Base-by-base conservation (phyloP, 1,140 invertebrate species). In the Muscidifurax raptorellus region DNA sequence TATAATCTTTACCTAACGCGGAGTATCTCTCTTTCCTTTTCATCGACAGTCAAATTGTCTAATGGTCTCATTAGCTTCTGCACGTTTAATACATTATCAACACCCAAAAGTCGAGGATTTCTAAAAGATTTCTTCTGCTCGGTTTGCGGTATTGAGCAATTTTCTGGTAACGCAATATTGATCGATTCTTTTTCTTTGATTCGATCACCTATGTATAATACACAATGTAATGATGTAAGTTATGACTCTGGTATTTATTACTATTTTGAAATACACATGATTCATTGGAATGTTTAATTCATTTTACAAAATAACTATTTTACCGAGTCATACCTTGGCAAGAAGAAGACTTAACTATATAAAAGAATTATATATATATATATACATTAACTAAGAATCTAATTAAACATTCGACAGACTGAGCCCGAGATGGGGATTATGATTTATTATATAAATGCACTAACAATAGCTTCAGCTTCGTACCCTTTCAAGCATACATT, bases 11-110 rank as follows among this genome's bases (percentile, higher is more conserved):
- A 91, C 90, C 81, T 86, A 27, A 90, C 69, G 27, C 82, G 30
- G 69, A 91, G 88, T 82, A 90, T 90, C 79, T 86, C 80, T 83
- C 90, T 85, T 86, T 90, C 89, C 59, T 88, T 88, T 40, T 64
- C n/a, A 85, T 87, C 87, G 1, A 88, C 85, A 22, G 25, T 32
- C 12, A 91, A 86, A 86, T 88, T 90, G 27, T 88, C 85, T 7
- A 6, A 4, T 1, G 84, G 86, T 85, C 85, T 90, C 0, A 9
- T 13, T 30, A 77, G 64, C 82, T 80, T 87, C 25, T 22, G 67
- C 0, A 32, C 36, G 5, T 30, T 79, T 18, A 86, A 79, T 7
- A 79, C 36, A 18, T 76, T 27, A 44, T 30, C 47, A 6, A 25
- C 74, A n/a, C 22, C 74, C 22, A 88, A 83, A 36, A 85, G 27